Conservation (phyloP, 2,113 vertebrate genomes). For the Rhynchomys soricoides region DNA sequence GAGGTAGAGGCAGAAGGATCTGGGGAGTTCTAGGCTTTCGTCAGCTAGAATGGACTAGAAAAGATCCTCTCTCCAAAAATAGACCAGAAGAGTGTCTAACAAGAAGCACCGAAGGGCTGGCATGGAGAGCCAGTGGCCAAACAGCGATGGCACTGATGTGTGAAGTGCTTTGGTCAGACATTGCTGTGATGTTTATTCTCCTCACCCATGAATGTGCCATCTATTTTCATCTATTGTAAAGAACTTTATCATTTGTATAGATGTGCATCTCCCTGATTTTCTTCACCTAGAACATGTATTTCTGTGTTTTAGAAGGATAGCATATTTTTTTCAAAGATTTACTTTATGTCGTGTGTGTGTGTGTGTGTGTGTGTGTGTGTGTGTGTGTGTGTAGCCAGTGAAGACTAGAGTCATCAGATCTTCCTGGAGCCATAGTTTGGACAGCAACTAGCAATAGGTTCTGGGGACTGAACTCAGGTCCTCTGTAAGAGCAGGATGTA, state of each 20-base stretch:
- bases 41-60: not conserved
- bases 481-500: not conserved
- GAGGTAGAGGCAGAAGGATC: not conserved
- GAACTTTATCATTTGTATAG: not conserved
- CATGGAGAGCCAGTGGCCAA: not conserved
- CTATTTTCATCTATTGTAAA: not conserved
- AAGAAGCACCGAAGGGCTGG: not conserved
- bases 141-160: accelerated
- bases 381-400: not conserved
- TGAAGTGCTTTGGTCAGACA: too few species aligned
- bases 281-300: not conserved
- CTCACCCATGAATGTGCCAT: accelerated
- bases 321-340: not conserved
- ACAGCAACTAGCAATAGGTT: not conserved
- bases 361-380: not conserved
- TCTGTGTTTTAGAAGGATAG: not conserved
- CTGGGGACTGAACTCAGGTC: not conserved
- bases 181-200: too few species aligned
- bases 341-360: not conserved
- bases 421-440: not conserved
- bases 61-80: not conserved
- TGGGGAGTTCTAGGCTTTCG: not conserved
- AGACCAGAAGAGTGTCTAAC: not conserved
- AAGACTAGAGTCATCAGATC: not conserved
- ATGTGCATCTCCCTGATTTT: not conserved